phyloP scores from a whole-genome alignment of 2,888 invertebrate species.

The Mimachlamys varia region DNA sequence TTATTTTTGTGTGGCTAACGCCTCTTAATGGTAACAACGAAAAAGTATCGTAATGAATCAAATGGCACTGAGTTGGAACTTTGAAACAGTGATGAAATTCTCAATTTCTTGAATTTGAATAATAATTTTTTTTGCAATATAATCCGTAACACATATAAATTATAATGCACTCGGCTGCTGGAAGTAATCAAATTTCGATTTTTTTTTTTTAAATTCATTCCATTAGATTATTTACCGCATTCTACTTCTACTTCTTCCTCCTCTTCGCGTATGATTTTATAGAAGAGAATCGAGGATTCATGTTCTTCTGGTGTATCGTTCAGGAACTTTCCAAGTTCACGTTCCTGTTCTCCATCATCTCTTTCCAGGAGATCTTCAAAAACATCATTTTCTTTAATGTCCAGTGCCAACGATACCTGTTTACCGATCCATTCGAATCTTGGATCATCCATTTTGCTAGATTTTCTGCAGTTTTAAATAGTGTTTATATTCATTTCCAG shows the following conservation, averaged over 20 bases:
- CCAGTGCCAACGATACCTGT: conserved; percentile 76
- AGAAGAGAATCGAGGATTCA: conserved; percentile 79
- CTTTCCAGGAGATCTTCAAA: conserved; percentile 80
- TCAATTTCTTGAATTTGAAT: no score
- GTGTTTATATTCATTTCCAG: not conserved
- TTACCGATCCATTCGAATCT: conserved; percentile 81
- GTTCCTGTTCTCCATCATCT: conserved; percentile 79
- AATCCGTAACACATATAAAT: no score
- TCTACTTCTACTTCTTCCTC: conserved; percentile 81
- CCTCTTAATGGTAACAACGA: no score
- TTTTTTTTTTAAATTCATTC: no score
- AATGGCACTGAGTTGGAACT: no score
- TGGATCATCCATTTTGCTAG: conserved; percentile 79
- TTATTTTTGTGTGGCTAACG: no score
- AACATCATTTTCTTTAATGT: conserved; percentile 76
- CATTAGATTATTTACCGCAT: conserved; percentile 73
- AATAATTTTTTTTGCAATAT: no score
- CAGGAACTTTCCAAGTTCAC: conserved; percentile 79
- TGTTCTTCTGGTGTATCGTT: conserved; percentile 80
- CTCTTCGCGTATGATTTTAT: conserved; percentile 79
- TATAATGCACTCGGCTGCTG: no score
- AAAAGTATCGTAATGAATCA: no score
- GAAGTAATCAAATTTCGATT: no score
- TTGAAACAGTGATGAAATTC: no score
- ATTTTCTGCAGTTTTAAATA: not conserved